These are phyloP conservation scores for Rapana venosa DNA, from an alignment of 2,888 invertebrate species.

Conservation along the genomic window DNA sequence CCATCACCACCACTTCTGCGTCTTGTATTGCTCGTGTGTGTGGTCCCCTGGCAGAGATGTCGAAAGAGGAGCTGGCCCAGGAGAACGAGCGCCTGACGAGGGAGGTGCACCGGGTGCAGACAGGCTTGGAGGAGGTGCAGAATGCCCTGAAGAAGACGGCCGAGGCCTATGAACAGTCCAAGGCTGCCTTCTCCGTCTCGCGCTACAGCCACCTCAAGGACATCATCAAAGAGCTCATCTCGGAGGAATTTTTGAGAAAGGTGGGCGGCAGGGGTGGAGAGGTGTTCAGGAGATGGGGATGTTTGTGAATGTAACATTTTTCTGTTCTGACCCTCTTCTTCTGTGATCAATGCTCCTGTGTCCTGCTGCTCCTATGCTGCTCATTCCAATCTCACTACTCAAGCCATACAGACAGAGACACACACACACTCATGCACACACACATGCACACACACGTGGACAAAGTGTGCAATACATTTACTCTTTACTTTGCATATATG, in stretches of 20 bases:
- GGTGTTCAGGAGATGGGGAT: neutral
- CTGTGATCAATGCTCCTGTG: too few species aligned
- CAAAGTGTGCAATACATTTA: too few species aligned
- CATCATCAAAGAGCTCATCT: constrained; percentile 49
- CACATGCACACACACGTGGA: too few species aligned
- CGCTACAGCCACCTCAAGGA: constrained; percentile 50
- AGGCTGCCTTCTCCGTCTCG: constrained; percentile 46
- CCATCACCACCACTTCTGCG: too few species aligned
- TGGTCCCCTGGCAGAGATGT: constrained; percentile 4
- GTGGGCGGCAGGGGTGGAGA: neutral
- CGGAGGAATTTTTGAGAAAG: constrained; percentile 27
- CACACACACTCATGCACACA: too few species aligned
- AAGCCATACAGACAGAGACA: neutral
- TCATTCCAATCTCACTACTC: too few species aligned
- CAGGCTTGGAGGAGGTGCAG: constrained; percentile 40
- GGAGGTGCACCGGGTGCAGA: constrained; percentile 34
- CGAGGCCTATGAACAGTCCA: constrained; percentile 44
- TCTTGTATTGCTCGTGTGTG: too few species aligned
- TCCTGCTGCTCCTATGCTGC: too few species aligned
- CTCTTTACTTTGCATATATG: too few species aligned
- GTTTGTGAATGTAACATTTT: too few species aligned
- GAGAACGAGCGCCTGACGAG: constrained; percentile 42
- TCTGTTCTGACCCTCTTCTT: too few species aligned
- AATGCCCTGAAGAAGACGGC: constrained; percentile 41
- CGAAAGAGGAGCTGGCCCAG: constrained; percentile 46